Evolutionary conservation across 53 echinoderm and acorn worm genomes (phyloP).

Genomic region (Patiria pectinifera): DNA sequence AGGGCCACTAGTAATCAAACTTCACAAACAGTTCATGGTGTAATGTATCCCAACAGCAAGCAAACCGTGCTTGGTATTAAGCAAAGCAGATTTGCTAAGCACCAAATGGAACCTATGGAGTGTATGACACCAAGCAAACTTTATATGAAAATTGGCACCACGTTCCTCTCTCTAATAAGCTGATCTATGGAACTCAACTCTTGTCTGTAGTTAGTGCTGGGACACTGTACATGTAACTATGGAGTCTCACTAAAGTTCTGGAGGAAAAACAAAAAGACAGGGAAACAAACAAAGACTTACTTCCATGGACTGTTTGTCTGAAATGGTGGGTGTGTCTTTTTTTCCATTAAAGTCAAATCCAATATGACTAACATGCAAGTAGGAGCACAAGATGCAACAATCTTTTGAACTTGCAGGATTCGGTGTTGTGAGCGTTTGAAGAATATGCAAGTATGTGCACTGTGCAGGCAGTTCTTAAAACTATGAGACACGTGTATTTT

Average conservation of each 20-base stretch:
- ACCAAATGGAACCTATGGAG: not conserved
- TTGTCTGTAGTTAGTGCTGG: not conserved
- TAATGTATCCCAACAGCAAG: not conserved
- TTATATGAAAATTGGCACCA: not conserved
- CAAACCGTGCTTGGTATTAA: not conserved
- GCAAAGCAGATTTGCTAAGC: not conserved
- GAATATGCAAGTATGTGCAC: no score
- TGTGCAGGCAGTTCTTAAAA: no score
- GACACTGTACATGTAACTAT: constrained; percentile 32
- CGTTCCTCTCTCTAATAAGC: not conserved
- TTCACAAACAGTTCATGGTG: no score
- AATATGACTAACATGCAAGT: no score
- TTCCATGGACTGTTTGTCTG: not conserved
- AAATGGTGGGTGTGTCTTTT: not conserved
- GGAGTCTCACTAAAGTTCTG: constrained; percentile 33
- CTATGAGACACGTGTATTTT: no score
- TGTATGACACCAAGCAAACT: not conserved
- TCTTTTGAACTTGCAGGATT: no score
- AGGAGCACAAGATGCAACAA: no score
- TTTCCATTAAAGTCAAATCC: no score
- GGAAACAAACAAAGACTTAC: not conserved
- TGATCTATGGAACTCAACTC: not conserved
- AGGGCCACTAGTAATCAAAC: no score
- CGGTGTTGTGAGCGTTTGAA: no score
- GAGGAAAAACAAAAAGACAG: not conserved